phyloP scores from a whole-genome alignment of 2,113 vertebrate species.

The Strix uralensis region DNA sequence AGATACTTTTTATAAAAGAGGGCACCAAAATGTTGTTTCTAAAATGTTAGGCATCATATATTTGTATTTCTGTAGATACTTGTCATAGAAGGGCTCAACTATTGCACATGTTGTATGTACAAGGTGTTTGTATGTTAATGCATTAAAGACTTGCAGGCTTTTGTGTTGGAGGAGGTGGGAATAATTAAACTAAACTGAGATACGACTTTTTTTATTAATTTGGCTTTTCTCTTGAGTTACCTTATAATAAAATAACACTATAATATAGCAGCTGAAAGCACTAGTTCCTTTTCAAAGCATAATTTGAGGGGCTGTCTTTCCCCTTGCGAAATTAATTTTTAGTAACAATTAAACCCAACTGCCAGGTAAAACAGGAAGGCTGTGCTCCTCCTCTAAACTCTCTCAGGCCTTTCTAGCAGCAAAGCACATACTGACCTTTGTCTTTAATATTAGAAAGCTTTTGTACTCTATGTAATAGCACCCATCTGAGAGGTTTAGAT shows the following conservation, averaged over 20 bases:
- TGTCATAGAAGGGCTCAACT: conserved; percentile 58
- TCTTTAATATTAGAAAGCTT: conserved; percentile 47
- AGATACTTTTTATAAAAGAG: conserved; percentile 67
- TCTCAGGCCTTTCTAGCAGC: conserved; percentile 36
- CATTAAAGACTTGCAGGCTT: conserved; percentile 15
- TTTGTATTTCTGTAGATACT: conserved; percentile 56
- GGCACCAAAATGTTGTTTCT: conserved; percentile 55
- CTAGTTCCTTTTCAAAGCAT: background rate
- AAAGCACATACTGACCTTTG: conserved; percentile 43
- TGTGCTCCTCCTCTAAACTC: conserved; percentile 19
- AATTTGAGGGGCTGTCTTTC: background rate
- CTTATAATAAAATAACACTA: background rate
- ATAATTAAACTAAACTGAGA: background rate
- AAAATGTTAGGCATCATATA: conserved; percentile 57
- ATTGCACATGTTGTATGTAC: conserved; percentile 50
- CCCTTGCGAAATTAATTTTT: background rate
- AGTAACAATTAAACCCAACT: background rate
- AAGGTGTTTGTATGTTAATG: conserved; percentile 26
- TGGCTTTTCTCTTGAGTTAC: background rate
- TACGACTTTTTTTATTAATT: background rate
- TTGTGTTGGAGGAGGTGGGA: background rate
- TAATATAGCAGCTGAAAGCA: background rate
- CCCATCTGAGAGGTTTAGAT: conserved; percentile 40
- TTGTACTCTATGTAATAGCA: conserved; percentile 37
- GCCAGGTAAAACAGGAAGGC: conserved; percentile 10